phyloP scores from a whole-genome alignment of 1,140 invertebrate genomes.

The Ectropis grisescens region DNA sequence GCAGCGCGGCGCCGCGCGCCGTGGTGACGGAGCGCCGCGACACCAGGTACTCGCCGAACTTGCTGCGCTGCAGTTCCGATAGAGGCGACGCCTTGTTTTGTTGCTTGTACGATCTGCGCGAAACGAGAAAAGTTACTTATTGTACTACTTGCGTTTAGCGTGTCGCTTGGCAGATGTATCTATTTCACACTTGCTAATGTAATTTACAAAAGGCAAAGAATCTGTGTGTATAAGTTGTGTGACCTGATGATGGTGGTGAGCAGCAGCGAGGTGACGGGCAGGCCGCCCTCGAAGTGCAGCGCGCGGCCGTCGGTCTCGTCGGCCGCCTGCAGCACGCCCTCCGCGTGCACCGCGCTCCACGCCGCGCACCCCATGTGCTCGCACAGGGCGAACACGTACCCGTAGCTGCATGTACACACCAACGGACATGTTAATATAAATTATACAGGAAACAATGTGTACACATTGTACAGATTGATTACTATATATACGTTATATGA shows the following conservation, averaged over 20 bases:
- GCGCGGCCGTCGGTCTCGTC: constrained; percentile 93
- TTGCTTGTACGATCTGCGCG: constrained; percentile 74
- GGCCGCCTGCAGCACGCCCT: constrained; percentile 93
- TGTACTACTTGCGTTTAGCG: not conserved
- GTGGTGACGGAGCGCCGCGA: constrained; percentile 91
- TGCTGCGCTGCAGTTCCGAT: constrained; percentile 84
- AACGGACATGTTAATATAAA: not conserved
- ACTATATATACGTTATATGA: too few relatives aligned
- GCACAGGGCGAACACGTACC: constrained; percentile 87
- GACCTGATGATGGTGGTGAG: constrained; percentile 64
- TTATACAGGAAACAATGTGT: not conserved
- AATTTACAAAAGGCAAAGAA: not conserved
- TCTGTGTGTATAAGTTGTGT: not conserved
- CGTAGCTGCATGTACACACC: too few relatives aligned
- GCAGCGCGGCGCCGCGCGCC: constrained; percentile 82
- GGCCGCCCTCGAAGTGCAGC: constrained; percentile 94
- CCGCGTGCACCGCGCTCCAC: constrained; percentile 83
- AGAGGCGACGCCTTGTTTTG: constrained; percentile 81
- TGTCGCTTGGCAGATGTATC: too few relatives aligned
- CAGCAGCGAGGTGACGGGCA: constrained; percentile 70
- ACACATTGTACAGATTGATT: too few relatives aligned
- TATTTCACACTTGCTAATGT: not conserved
- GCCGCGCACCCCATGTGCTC: constrained; percentile 75
- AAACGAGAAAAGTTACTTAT: not conserved
- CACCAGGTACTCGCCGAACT: constrained; percentile 93